Base-by-base conservation (phyloP, 2,113 vertebrate species). In the Melanerpes aurifrons region DNA sequence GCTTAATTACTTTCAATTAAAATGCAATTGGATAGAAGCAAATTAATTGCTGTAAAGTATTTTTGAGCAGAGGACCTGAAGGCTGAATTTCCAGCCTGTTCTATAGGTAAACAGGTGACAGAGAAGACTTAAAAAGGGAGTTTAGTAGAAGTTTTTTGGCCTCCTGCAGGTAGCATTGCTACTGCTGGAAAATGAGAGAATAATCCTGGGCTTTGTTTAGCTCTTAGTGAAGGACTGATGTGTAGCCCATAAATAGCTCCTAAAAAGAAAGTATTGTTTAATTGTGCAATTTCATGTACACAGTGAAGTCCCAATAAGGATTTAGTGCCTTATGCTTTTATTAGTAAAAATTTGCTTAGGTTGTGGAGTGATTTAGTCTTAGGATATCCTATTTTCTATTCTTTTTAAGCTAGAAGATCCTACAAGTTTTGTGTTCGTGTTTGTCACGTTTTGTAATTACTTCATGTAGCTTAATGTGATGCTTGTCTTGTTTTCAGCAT, bases 291-390 rank as follows among this genome's bases (percentile, higher is more conserved):
- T 96, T 94, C 35, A 15, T 89, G 7, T 76, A 19, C 75, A 24
- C 61, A 83, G 67, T 63, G 83, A 79, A 93, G 63, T 83, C 56
- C 68, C 53, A 72, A 31, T 75, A 63, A 87, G 73, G 29, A 85
- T 53, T 56, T 91, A 86, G 92, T 95, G 92, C 94, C 94, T 91
- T 96, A 93, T 17, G 9, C 48, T 92, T 87, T 87, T 93, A 61
- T 82, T 87, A 77, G 47, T 77, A 74, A 86, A 62, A 61, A 68
- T 56, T 82, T 90, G 14, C 43, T 69, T 87, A 82, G 32, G 28
- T n/a, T 76, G 28, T 74, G 26, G 84, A 71, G 43, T 77, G 47
- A n/a, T 77, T 93, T 20, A 28, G 57, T 95, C 29, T 63, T 87
- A 37, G 50, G 35, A 6, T 70, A 25, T 45, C 43, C 43, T 45